These are phyloP conservation scores for Megastigmus dorsalis DNA, from an alignment of 2,888 invertebrate genomes.

Conservation along the genomic window DNA sequence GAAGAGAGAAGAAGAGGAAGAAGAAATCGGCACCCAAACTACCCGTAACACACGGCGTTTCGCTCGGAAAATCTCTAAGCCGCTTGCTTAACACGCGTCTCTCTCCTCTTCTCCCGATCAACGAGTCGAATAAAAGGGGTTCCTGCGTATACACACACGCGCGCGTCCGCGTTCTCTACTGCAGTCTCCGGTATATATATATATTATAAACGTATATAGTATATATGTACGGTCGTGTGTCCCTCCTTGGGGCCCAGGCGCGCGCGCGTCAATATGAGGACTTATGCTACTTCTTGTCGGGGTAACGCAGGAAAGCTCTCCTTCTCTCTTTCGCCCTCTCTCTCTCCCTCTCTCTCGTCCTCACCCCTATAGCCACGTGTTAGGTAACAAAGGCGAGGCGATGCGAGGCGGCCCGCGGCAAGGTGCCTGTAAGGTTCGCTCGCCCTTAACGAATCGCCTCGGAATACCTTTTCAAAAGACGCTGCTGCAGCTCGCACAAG, in stretches of 20 bases:
- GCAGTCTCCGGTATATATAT: too few species aligned
- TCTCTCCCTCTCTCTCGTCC: too few species aligned
- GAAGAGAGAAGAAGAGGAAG: not conserved
- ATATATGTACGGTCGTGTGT: conserved; percentile 5
- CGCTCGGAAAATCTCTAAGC: conserved; percentile 36
- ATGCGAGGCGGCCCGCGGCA: conserved; percentile 58
- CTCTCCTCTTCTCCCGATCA: not conserved
- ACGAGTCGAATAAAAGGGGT: conserved; percentile 30
- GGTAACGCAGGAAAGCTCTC: not conserved
- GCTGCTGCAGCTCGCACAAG: too few species aligned
- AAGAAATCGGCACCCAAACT: not conserved
- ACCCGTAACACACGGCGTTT: not conserved
- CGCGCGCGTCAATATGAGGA: not conserved
- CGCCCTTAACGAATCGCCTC: conserved; percentile 60
- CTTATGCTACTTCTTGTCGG: too few species aligned
- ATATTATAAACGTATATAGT: too few species aligned
- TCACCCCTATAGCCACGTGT: conserved; percentile 67
- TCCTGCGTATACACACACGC: not conserved
- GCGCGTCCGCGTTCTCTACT: too few species aligned
- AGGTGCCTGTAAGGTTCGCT: conserved; percentile 65
- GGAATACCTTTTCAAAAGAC: conserved; percentile 61
- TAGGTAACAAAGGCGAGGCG: conserved; percentile 66
- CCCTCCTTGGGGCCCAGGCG: not conserved
- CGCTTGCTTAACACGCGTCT: conserved; percentile 38
- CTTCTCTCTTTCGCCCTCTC: conserved; percentile 50